Base-by-base conservation (phyloP, 2,888 invertebrate species). In the Dasypolia templi region DNA sequence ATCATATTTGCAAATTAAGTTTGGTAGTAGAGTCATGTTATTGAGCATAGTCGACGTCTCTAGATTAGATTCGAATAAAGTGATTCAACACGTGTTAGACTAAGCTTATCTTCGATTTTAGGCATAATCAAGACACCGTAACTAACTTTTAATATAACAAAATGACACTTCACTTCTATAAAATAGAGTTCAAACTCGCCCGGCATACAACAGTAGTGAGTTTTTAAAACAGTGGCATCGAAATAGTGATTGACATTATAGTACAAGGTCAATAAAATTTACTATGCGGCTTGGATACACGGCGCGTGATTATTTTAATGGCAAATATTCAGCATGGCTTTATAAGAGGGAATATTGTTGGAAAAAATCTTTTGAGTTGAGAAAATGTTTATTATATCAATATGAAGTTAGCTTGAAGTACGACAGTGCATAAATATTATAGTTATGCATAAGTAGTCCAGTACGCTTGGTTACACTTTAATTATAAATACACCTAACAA, bases 251-350 rank as follows among this genome's bases (percentile, higher is more conserved):
- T 65, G 75, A 67, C 74, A 83, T 79, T 39, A 46, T 17, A 61
- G 44, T 82, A 63, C 78, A 85, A 85, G 85, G 83, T 69, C 73
- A 73, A 32, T 12, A 29, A 35, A 9, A 61, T 73, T 77, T 12
- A 49, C 14, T 55, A 53, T 56, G 22, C 32, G 26, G 49, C 32
- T 63, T 26, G 46, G 62, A 62, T 58, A 53, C 46, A 35, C 0
- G 6, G 6, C 22, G 62, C 55, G 3, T 14, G 5, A 9, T 44
- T 19, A 29, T 49, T 6, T 62, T 46, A 35, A 17, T 56, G 3
- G 1, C 7, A 14, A 44, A 51, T 56, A 66, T 51, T 66, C 42
- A 42, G n/a, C 32, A 59, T 59, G 9, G 0, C 7, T 32, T 44
- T 58, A n/a, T 7, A 35, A 44, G 29, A 65, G 17, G 0, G 6